phyloP scores from a whole-genome alignment of 2,797 vertebrate genomes.

The Eulemur coronatus region DNA sequence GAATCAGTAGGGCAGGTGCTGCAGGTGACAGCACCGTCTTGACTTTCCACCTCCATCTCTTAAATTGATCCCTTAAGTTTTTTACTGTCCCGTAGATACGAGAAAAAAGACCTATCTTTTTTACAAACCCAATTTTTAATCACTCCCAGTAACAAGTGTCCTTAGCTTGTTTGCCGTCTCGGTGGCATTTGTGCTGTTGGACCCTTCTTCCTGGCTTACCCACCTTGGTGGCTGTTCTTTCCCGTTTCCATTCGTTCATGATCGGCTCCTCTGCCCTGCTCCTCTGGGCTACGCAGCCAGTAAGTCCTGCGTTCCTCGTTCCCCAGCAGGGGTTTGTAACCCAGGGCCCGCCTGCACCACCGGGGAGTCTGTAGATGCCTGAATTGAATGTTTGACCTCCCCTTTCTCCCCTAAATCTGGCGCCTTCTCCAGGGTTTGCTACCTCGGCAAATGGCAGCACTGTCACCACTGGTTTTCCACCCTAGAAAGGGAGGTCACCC shows the following conservation, averaged over 20 bases:
- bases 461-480: rapidly evolving
- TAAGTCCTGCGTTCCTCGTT: not conserved
- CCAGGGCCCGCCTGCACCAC: no score
- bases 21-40: not conserved
- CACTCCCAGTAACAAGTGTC: not conserved
- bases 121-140: not conserved
- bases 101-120: not conserved
- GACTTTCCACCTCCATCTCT: not conserved
- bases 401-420: not conserved
- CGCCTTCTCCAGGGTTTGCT: not conserved
- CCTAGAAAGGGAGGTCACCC: not conserved
- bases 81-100: not conserved
- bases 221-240: not conserved
- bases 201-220: no score
- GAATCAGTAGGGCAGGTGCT: not conserved
- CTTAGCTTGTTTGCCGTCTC: not conserved
- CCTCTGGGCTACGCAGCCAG: not conserved
- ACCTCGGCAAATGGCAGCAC: not conserved
- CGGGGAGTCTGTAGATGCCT: not conserved
- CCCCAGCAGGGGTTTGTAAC: not conserved
- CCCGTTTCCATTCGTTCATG: rapidly evolving
- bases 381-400: not conserved
- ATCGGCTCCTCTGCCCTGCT: not conserved
- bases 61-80: not conserved
- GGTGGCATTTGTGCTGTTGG: not conserved